These are phyloP conservation scores for Poeciliopsis prolifica DNA, from an alignment of 2,113 vertebrate genomes.

Conservation along the genomic window DNA sequence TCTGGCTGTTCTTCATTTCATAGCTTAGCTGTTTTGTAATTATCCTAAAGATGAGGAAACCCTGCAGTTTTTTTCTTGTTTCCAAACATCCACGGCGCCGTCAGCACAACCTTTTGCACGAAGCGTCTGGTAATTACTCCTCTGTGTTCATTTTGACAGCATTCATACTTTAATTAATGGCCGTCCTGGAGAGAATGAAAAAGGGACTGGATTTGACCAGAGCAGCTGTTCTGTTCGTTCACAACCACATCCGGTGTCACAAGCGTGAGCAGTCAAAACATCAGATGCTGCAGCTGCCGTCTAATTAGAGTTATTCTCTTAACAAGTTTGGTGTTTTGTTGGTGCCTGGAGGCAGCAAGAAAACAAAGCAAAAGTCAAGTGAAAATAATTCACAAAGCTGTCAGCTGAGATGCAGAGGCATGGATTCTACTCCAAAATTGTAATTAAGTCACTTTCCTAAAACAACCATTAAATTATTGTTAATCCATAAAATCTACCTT, in stretches of 20 bases:
- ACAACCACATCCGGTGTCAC: constrained; percentile 6
- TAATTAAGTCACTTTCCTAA: background rate
- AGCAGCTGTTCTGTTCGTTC: background rate
- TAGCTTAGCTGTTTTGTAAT: background rate
- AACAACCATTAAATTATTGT: background rate
- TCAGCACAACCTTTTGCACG: background rate
- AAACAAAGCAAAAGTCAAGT: background rate
- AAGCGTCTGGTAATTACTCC: background rate
- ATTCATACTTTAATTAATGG: constrained; percentile 28
- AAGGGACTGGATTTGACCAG: background rate
- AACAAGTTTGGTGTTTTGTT: constrained; percentile 1
- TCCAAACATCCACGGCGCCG: background rate
- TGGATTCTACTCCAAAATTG: too few species aligned
- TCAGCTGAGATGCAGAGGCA: background rate
- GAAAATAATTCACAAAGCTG: constrained; percentile 5
- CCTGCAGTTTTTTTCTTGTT: background rate
- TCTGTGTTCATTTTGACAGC: background rate
- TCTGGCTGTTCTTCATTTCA: background rate
- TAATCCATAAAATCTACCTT: too few species aligned
- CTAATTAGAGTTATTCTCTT: constrained; percentile 17
- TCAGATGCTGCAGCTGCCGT: background rate
- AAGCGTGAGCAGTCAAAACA: constrained; percentile 6
- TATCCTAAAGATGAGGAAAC: background rate
- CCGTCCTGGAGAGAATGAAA: background rate
- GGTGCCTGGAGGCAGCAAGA: background rate